These are phyloP conservation scores for Arbacia lixula DNA, from an alignment of 53 echinoderm and acorn worm genomes.

Conservation along the genomic window DNA sequence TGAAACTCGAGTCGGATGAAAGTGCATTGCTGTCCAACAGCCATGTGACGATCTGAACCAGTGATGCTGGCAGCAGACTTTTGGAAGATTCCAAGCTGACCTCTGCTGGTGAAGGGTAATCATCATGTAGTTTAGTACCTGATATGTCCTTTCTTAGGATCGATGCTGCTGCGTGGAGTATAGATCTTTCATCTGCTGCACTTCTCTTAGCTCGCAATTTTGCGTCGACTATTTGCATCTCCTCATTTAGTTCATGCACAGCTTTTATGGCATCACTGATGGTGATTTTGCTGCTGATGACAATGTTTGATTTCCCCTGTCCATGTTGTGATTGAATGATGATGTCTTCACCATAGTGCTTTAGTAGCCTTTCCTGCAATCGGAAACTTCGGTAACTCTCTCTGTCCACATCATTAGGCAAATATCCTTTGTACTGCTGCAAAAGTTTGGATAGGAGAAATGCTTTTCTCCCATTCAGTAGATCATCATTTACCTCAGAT, in stretches of 20 bases:
- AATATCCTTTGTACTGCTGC: not conserved
- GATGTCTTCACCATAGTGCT: constrained; percentile 17
- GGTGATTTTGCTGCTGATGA: not conserved
- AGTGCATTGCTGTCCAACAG: constrained; percentile 4
- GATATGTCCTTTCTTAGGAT: constrained; percentile 12
- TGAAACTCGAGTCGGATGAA: not conserved
- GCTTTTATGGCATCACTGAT: not conserved
- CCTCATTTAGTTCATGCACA: not conserved
- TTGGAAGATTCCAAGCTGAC: not conserved
- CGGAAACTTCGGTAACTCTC: not conserved
- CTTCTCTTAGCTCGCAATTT: not conserved
- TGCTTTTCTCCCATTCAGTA: not conserved
- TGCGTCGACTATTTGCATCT: not conserved
- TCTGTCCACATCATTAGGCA: not conserved
- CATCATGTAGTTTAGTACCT: not conserved
- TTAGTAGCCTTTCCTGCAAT: not conserved
- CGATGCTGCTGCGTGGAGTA: constrained; percentile 9
- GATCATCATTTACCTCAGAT: not conserved
- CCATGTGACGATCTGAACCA: constrained; percentile 1
- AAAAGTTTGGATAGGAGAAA: not conserved
- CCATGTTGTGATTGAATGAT: not conserved
- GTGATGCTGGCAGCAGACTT: not conserved
- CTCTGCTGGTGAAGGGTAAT: not conserved
- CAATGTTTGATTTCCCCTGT: constrained; percentile 17
- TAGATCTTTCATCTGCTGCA: not conserved